A percentile compares a stretch with the other conserved stretches of the same genome.
Evolutionary conservation across 2,797 vertebrate species (phyloP).

Genomic region (Erpetoichthys calabaricus): DNA sequence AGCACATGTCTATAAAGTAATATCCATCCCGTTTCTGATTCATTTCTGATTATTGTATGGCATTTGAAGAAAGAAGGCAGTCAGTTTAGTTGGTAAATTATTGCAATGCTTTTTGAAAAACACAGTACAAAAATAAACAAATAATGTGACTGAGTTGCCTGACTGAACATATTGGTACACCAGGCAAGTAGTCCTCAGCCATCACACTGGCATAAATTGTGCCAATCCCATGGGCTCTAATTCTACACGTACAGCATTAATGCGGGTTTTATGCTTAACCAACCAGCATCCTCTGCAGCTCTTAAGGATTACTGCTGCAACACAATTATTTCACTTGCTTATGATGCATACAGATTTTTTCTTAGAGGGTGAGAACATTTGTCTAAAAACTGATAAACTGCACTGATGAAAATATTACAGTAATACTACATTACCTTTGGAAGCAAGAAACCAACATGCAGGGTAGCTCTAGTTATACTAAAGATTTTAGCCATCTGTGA

Average conservation of each 20-base stretch:
- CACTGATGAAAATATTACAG: too few species aligned
- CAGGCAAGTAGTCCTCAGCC: neutral
- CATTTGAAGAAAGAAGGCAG: constrained; percentile 4
- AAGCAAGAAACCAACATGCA: too few species aligned
- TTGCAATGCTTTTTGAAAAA: neutral
- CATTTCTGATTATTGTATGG: neutral
- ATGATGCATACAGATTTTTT: constrained; percentile 26
- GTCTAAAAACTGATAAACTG: too few species aligned
- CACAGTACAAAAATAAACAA: neutral
- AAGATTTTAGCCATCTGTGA: too few species aligned
- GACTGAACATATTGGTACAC: constrained; percentile 18
- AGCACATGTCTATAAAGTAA: constrained; percentile 6
- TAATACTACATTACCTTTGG: too few species aligned
- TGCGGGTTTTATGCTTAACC: constrained; percentile 22
- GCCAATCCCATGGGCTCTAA: constrained; percentile 15
- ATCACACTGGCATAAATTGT: constrained; percentile 11
- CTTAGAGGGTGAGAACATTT: constrained; percentile 5
- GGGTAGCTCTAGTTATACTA: too few species aligned
- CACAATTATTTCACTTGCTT: constrained; percentile 32
- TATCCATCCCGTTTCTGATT: constrained; percentile 6
- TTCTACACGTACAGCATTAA: constrained; percentile 17
- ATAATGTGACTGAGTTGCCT: constrained; percentile 9
- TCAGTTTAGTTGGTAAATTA: constrained; percentile 2
- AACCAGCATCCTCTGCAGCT: constrained; percentile 23
- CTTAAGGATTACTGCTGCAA: constrained; percentile 28